phyloP scores from a whole-genome alignment of 2,888 invertebrate species.

The Scaptomyza cyrtandrae region DNA sequence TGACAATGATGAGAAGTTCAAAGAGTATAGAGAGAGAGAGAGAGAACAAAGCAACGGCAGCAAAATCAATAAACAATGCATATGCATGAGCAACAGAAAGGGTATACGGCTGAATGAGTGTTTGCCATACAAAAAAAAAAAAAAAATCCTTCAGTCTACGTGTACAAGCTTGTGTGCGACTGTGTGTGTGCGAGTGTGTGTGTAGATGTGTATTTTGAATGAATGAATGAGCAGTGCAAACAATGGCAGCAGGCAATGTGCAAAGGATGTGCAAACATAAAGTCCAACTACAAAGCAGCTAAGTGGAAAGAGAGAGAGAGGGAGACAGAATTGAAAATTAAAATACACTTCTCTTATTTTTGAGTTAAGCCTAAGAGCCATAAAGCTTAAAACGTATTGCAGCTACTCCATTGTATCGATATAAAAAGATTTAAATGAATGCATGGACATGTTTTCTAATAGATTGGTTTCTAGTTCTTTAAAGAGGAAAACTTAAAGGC shows the following conservation, averaged over 20 bases:
- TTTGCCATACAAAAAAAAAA: slow-evolving; percentile 40
- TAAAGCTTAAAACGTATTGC: slow-evolving; percentile 8
- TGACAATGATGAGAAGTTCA: slow-evolving; percentile 19
- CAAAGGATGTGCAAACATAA: slow-evolving; percentile 67
- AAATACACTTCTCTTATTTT: slow-evolving; percentile 36
- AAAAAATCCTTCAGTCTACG: slow-evolving; percentile 15
- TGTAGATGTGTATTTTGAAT: slow-evolving; percentile 56
- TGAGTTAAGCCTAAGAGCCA: slow-evolving; percentile 17
- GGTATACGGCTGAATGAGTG: slow-evolving; percentile 54
- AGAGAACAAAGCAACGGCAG: slow-evolving; percentile 37
- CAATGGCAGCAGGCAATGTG: slow-evolving; percentile 70
- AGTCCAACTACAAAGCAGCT: slow-evolving; percentile 56
- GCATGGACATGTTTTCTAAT: not conserved
- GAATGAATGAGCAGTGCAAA: slow-evolving; percentile 74
- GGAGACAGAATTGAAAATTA: slow-evolving; percentile 54
- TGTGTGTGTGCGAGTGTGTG: slow-evolving; percentile 34
- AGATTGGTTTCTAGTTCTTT: not conserved
- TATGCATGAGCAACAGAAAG: slow-evolving; percentile 66
- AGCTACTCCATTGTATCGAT: not conserved
- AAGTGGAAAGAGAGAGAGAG: slow-evolving; percentile 29
- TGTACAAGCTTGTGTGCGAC: slow-evolving; percentile 13
- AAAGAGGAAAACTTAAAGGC: not conserved
- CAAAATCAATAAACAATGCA: slow-evolving; percentile 77
- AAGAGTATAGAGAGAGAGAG: slow-evolving; percentile 14
- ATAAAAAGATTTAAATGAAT: not conserved